Evolutionary conservation across 23 tunicate species (phyloP), one percentile per base, ranked within the genome.

Genomic region (Halocynthia aurantium): DNA sequence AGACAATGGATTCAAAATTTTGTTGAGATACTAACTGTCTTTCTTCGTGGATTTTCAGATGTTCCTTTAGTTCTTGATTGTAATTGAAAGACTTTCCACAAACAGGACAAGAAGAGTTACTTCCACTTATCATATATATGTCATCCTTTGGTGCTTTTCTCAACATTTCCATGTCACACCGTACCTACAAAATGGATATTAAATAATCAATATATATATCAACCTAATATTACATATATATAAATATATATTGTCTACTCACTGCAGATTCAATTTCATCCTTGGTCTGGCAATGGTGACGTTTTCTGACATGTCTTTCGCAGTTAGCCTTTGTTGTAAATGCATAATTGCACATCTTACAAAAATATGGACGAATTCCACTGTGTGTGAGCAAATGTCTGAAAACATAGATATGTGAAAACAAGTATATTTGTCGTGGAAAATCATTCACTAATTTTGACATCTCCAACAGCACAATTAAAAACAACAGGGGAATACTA

Each of bases 241-340:
- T 67, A 17, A n/a, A n/a, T n/a, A 11, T 12, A 15, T n/a, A 11
- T n/a, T 11, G 11, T 67, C 1, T 11, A 5, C 78, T 74, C 31
- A 74, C 78, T 18, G 78, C 78, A 7, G 78, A 40, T 20, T 77
- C 77, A 8, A 77, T 22, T 77, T 77, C 81, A 10, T 31, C 56
- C 73, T 57, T 70, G 0, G 70, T 78, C 15, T 44, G 15, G 55
- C 51, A 44, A 15, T 70, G 52, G 75, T 93, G 98, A 7, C 94
- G 85, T 62, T 93, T 93, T 11, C 87, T 73, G 50, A 93, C 84
- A 70, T 93, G 98, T 7, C 98, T 89, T 62, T 93, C 98, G 67
- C 98, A 93, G 84, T 93, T 93, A 0, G 98, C 98, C 72, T 93
- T 93, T 17, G 98, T 93, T 11, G 98, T 93, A 71, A 93, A 93